A percentile compares a stretch with the other conserved stretches of the same genome.
Conservation (phyloP, 2,797 vertebrate genomes). For the Oryzias sinensis region DNA sequence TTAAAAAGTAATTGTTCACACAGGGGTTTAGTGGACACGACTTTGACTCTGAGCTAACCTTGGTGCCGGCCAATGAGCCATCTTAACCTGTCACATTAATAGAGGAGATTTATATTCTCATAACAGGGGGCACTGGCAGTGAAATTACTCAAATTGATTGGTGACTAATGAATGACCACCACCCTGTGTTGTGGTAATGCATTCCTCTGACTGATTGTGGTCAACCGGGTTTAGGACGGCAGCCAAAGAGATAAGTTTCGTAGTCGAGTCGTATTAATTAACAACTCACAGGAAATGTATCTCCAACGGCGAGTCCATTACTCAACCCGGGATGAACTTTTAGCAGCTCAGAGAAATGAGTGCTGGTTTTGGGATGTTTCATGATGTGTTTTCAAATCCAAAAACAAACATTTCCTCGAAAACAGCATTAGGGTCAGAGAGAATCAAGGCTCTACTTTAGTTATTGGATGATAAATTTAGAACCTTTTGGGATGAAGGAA, state of each 20-base stretch:
- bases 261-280: conserved; percentile 62
- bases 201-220: conserved; percentile 54
- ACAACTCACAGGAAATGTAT: conserved; percentile 55
- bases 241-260: conserved; percentile 58
- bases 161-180: conserved; percentile 58
- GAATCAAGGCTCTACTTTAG: no score
- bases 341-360: conserved; percentile 17
- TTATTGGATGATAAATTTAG: no score
- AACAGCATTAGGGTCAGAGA: no score
- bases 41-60: conserved; percentile 48
- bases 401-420: no score
- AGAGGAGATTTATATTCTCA: conserved; percentile 52
- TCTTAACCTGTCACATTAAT: conserved; percentile 41
- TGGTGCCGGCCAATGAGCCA: conserved; percentile 39
- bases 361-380: no score
- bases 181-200: conserved; percentile 45
- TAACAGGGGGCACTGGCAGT: conserved; percentile 46
- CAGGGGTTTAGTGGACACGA: conserved; percentile 19
- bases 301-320: conserved; percentile 21
- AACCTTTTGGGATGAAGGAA: no score
- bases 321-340: conserved; percentile 27
- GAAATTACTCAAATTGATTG: conserved; percentile 58
- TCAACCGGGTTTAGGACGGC: conserved; percentile 43
- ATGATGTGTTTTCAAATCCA: no score
- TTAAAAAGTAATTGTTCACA: neutral